Percentiles rank a stretch among this genome's conserved stretches.
Conservation (phyloP, 2,797 vertebrate species). For the Mallotus villosus region DNA sequence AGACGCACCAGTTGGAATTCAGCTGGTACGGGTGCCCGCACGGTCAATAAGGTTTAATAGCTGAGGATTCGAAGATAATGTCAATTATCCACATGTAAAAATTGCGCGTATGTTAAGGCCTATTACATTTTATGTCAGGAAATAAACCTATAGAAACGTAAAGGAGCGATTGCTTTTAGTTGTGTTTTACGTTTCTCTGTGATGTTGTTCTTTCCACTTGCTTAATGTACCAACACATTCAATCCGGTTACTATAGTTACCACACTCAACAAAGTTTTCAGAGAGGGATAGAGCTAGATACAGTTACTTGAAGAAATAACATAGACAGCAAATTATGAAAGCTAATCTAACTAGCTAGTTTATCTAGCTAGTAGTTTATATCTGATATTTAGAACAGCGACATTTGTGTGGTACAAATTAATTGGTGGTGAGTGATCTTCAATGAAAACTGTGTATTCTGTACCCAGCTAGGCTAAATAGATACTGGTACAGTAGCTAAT, state of each 20-base stretch:
- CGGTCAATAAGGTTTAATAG: conserved; percentile 27
- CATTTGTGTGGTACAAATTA: neutral
- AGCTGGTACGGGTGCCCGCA: conserved; percentile 59
- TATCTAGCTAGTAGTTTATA: neutral
- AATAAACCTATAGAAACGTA: neutral
- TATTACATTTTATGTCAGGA: conserved; percentile 25
- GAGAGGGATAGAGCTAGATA: no score
- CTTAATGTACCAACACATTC: neutral
- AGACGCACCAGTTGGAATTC: neutral
- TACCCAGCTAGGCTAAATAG: no score
- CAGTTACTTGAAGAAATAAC: neutral
- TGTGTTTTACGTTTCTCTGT: no score
- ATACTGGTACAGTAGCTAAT: no score
- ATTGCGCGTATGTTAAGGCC: neutral
- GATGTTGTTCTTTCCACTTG: no score
- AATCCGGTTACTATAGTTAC: conserved; percentile 28
- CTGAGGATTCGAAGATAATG: conserved; percentile 19
- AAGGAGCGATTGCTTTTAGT: neutral
- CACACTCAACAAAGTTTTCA: neutral
- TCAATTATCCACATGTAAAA: conserved; percentile 3
- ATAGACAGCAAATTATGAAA: neutral
- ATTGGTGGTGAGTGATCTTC: neutral
- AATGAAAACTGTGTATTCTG: no score
- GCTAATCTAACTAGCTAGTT: neutral
- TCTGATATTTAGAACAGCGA: neutral